phyloP scores from a whole-genome alignment of 2,797 vertebrate species.

The Tokudaia tokunoshimensis region DNA sequence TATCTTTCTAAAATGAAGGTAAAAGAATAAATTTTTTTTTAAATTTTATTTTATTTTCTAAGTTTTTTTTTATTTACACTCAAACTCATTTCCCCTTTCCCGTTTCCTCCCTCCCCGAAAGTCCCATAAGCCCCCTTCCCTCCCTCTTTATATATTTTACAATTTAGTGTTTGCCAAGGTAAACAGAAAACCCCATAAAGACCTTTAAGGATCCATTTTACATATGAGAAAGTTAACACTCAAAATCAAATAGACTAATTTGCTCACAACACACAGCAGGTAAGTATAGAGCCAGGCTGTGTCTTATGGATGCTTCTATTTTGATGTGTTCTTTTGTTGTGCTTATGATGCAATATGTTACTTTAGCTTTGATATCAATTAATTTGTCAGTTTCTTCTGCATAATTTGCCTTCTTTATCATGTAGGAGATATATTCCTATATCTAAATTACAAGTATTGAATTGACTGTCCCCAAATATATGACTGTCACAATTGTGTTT shows the following conservation, averaged over 20 bases:
- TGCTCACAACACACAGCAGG: background rate
- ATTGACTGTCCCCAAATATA: conserved; percentile 31
- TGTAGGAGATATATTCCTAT: conserved; percentile 22
- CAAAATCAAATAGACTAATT: background rate
- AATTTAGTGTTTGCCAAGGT: background rate
- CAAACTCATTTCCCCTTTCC: too few species aligned
- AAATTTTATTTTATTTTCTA: too few species aligned
- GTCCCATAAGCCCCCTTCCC: too few species aligned
- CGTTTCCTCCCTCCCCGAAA: too few species aligned
- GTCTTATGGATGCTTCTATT: background rate
- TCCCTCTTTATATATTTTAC: background rate
- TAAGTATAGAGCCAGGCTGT: background rate
- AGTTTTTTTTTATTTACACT: too few species aligned
- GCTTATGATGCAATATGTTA: background rate
- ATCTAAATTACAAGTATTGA: conserved; percentile 25
- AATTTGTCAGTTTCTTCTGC: conserved; percentile 33
- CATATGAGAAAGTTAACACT: background rate
- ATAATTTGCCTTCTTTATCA: conserved; percentile 16
- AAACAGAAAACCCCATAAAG: background rate
- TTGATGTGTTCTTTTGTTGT: background rate
- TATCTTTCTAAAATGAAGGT: conserved; percentile 1
- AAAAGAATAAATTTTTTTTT: too few species aligned
- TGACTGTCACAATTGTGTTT: background rate
- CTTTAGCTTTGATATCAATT: background rate
- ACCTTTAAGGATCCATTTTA: conserved; percentile 36